These are phyloP conservation scores for Heterotis niloticus DNA, from an alignment of 2,113 vertebrate species.

Conservation along the genomic window DNA sequence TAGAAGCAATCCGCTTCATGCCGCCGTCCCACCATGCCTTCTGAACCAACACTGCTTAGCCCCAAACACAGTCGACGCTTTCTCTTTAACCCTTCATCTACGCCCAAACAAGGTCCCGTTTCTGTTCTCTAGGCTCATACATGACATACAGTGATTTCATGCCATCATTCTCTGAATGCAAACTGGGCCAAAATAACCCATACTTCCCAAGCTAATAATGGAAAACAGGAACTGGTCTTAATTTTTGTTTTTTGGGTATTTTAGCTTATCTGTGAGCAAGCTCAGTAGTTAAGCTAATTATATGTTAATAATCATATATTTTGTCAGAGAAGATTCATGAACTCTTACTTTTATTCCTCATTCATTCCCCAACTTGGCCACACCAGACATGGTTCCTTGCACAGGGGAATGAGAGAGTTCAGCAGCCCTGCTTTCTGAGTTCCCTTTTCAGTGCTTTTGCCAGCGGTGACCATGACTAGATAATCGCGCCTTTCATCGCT, in stretches of 20 bases:
- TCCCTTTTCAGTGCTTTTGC: not conserved
- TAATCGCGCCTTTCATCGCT: not conserved
- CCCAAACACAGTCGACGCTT: slow-evolving; percentile 28
- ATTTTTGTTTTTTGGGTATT: not conserved
- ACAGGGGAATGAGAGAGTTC: not conserved
- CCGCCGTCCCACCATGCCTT: slow-evolving; percentile 22
- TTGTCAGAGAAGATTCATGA: not conserved
- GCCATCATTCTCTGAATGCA: not conserved
- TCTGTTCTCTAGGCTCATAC: not conserved
- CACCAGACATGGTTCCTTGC: not conserved
- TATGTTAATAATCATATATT: not conserved
- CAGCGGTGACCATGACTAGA: not conserved
- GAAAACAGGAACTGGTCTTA: not conserved
- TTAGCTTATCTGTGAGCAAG: not conserved
- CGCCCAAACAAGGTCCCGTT: not conserved
- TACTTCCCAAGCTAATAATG: not conserved
- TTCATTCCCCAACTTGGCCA: not conserved
- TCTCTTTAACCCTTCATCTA: slow-evolving; percentile 36
- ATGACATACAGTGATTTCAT: not conserved
- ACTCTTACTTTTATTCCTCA: not conserved
- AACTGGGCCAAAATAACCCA: not conserved
- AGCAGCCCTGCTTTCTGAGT: not conserved
- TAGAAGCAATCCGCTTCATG: slow-evolving; percentile 14
- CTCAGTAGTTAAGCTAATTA: no score
- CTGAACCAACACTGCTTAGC: slow-evolving; percentile 34